Base-by-base conservation (phyloP, 2,113 vertebrate genomes). In the Trochalopteron elliotii region DNA sequence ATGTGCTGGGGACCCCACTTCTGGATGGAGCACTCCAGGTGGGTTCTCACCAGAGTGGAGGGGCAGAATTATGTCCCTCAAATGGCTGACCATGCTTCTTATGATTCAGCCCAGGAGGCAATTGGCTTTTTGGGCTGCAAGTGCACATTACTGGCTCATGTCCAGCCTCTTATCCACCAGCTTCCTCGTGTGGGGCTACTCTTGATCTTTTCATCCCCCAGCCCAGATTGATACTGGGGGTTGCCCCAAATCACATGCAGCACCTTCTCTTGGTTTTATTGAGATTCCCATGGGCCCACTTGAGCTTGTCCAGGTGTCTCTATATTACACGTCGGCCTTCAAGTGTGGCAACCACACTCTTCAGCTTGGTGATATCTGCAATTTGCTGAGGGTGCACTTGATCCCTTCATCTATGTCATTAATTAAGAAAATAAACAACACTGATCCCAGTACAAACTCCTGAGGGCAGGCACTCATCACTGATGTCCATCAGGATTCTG, bases 141-240 rank as follows among this genome's bases (percentile, higher is more conserved):
- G 16, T 22, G 20, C 17, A 19, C n/a, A 40, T 47, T 60, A 30
- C 7, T 4, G 1, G n/a, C 5, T 53, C 30, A 30, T 14, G 24
- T 31, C 11, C 40, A 49, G 7, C 9, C 13, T 35, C 11, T n/a
- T 5, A 21, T 25, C 13, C 12, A 70, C 10, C 28, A 53, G 28
- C 39, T 27, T 60, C 25, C 12, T 61, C 30, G 47, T 0, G 0
- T 5, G 27, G 30, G 13, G 2, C 6, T 45, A 11, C 11, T 53
- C 39, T 47, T 30, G 5, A 76, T 47, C 10, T 53, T n/a, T 39
- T 68, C 45, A 60, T 47, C 14, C 39, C 13, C 28, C 11, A 82
- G 30, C n/a, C 16, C 9, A 4, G 2, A 53, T 2, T 45, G 6
- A 10, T 68, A 35, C 39, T 30, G 28, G 3, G 3, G 1, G 5